Evolutionary conservation across 2,888 invertebrate species (phyloP).

Genomic region (Patella ulyssiponensis): DNA sequence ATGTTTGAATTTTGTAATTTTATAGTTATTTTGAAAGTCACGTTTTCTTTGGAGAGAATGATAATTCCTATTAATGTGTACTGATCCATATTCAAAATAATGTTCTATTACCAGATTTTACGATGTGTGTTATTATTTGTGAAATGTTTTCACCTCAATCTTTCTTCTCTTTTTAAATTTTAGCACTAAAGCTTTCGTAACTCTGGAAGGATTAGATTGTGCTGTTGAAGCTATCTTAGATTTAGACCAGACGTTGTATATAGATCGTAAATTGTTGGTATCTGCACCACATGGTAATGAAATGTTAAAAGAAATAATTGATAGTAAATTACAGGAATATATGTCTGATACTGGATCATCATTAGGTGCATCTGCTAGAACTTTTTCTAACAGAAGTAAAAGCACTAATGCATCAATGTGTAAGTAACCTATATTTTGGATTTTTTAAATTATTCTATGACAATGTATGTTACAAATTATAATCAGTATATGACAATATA

Average conservation of each 20-base stretch:
- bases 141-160: too few species aligned
- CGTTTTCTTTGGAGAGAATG: too few species aligned
- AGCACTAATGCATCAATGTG: background rate
- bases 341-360: background rate
- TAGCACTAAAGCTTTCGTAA: conserved; percentile 44
- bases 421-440: too few species aligned
- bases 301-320: background rate
- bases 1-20: too few species aligned
- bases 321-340: conserved; percentile 2
- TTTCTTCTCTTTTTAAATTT: conserved; percentile 11
- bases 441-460: too few species aligned
- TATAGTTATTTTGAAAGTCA: too few species aligned
- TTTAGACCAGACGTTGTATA: conserved; percentile 29
- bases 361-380: background rate
- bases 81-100: too few species aligned
- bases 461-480: too few species aligned
- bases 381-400: background rate
- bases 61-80: too few species aligned
- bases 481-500: too few species aligned
- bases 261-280: conserved; percentile 9
- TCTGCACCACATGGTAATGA: background rate
- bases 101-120: too few species aligned
- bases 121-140: too few species aligned
- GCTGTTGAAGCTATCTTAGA: conserved; percentile 37
- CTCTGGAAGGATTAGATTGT: conserved; percentile 22